A percentile compares a stretch with the other conserved stretches of the same genome.
Conservation (phyloP, 2,113 vertebrate genomes). For the Ailuropoda melanoleuca region DNA sequence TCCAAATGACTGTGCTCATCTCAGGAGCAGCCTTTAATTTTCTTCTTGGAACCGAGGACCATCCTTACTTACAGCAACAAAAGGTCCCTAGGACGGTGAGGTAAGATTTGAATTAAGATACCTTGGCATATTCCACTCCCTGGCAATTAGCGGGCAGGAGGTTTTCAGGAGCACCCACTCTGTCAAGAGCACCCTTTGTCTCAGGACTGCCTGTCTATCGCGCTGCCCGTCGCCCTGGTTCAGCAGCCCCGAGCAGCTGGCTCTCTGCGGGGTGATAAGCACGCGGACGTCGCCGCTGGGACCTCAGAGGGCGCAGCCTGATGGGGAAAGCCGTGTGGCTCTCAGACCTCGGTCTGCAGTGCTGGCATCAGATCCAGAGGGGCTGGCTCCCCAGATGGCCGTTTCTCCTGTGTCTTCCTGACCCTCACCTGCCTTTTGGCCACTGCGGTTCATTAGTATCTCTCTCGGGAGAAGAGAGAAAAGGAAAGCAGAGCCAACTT, state of each 20-base stretch:
- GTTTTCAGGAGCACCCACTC: slow-evolving; percentile 78
- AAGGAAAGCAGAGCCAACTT: slow-evolving; percentile 33
- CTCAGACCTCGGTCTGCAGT: neutral
- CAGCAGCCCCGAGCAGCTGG: neutral
- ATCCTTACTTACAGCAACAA: slow-evolving; percentile 80
- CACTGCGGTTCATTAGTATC: slow-evolving; percentile 54
- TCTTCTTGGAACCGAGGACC: slow-evolving; percentile 76
- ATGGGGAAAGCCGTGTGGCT: neutral
- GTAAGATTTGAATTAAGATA: slow-evolving; percentile 84
- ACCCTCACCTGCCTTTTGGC: slow-evolving; percentile 20
- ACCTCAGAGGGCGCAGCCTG: neutral
- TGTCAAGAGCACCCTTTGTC: slow-evolving; percentile 75
- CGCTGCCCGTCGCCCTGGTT: neutral
- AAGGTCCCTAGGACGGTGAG: slow-evolving; percentile 76
- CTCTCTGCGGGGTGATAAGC: neutral
- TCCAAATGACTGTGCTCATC: slow-evolving; percentile 80
- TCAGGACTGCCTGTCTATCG: slow-evolving; percentile 32
- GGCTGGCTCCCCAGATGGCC: neutral
- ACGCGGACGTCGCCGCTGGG: neutral
- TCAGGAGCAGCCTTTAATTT: slow-evolving; percentile 83
- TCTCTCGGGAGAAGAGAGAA: neutral
- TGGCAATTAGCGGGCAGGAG: slow-evolving; percentile 83
- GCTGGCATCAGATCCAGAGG: neutral
- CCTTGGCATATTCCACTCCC: slow-evolving; percentile 81
- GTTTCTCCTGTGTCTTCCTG: neutral